Evolutionary conservation across 2,888 invertebrate genomes (phyloP), one percentile per base, ranked within the genome.

Genomic region (Caenorhabditis zanzibari): DNA sequence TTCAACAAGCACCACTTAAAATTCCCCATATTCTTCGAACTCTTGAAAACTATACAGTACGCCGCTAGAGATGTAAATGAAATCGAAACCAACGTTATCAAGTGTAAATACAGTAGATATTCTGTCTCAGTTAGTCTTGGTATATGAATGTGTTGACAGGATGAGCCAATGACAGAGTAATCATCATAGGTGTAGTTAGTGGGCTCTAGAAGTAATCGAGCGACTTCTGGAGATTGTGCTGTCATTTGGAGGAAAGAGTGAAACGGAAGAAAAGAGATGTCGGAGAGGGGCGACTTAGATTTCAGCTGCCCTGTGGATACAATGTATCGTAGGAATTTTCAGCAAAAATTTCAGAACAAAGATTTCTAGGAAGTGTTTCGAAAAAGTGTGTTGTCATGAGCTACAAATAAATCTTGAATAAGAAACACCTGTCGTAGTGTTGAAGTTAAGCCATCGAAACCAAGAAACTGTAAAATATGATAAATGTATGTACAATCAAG

Each of bases 1-100:
- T 81, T 81, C 41, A 73, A 22, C 10, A 81, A 44, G 47, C 81
- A 74, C 81, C 81, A 74, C 44, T 81, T 81, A 38, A 81, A 81
- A 0, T 59, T 16, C 19, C 69, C 81, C 81, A 81, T 74, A 6
- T 3, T 28, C 6, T 24, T 9, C 6, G 38, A 38, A 6, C 68
- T 61, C 22, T 74, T 52, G 12, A 28, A 56, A 1, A 61, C 0
- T n/a, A 81, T 74, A 28, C 54, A 54, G 32, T 69, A 81, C 3
- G 54, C 32, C 3, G 73, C 59, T 4, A 73, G n/a, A 19, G 61
- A 26, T 16, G 66, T 77, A 24, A 71, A 71, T 12, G 16, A 1
- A 10, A 47, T 28, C 6, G 75, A 75, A 24, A 69, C 12, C 2
- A 81, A 9, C 0, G 69, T 49, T 19, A 81, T 64, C 5, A 74